A percentile compares a stretch with the other conserved stretches of the same genome.
Evolutionary conservation across 2,888 invertebrate genomes (phyloP).

Genomic region (Diarsia mendica): DNA sequence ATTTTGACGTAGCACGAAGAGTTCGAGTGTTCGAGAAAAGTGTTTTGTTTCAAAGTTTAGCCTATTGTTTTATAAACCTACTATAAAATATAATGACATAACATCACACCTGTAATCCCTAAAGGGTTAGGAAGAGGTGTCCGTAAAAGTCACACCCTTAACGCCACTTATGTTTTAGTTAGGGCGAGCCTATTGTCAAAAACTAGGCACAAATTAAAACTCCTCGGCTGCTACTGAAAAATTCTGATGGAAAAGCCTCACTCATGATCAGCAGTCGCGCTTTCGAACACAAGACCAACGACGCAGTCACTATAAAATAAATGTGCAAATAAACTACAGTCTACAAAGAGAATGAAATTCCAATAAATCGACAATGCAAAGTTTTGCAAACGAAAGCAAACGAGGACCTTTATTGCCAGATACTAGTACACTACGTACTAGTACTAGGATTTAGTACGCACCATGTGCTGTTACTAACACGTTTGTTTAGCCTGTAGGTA

Average conservation of each 20-base stretch:
- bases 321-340: constrained; percentile 20
- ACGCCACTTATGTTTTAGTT: too few species aligned
- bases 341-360: constrained; percentile 6
- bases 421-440: constrained; percentile 19
- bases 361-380: constrained; percentile 41
- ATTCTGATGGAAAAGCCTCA: too few species aligned
- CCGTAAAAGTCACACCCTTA: too few species aligned
- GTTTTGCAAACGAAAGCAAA: constrained; percentile 47
- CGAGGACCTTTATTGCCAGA: constrained; percentile 42
- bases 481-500: constrained; percentile 67
- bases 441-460: constrained; percentile 56
- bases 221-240: too few species aligned
- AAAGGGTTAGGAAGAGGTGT: too few species aligned
- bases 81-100: not conserved
- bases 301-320: not conserved
- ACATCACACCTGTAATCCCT: too few species aligned
- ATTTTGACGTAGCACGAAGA: not conserved
- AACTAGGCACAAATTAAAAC: too few species aligned
- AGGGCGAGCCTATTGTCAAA: too few species aligned
- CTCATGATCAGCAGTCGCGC: too few species aligned
- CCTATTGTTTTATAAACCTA: too few species aligned
- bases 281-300: too few species aligned
- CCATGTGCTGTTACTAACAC: constrained; percentile 58
- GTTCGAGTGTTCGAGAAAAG: not conserved
- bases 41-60: not conserved